Evolutionary conservation across 2,888 invertebrate genomes (phyloP).

Genomic region (Tenthredo amoena): DNA sequence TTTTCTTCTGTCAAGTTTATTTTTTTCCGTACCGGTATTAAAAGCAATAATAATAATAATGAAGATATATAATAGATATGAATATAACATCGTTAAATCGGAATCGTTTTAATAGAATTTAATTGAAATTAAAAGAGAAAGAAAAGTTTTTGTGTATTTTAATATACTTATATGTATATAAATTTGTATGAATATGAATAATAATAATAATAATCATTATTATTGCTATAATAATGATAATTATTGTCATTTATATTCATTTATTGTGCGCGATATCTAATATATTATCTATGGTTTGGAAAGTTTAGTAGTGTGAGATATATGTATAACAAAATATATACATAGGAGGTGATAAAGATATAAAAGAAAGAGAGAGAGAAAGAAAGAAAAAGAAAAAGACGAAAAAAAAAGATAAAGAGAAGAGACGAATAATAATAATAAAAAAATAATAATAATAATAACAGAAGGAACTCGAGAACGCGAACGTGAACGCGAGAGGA

Average conservation of each 20-base stretch:
- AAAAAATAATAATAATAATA: constrained; percentile 45
- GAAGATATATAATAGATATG: no score
- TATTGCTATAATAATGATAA: background rate
- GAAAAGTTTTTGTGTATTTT: background rate
- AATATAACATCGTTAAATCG: background rate
- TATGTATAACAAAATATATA: background rate
- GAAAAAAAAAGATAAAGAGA: constrained; percentile 38
- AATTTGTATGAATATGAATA: background rate
- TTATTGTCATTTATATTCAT: constrained; percentile 32
- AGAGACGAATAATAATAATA: constrained; percentile 55
- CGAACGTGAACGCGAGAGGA: constrained; percentile 53
- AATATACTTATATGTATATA: background rate
- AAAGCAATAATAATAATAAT: background rate
- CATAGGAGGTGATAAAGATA: constrained; percentile 57
- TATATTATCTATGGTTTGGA: background rate
- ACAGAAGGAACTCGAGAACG: constrained; percentile 49
- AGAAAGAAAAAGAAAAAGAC: constrained; percentile 52
- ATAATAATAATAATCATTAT: constrained; percentile 17
- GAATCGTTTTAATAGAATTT: background rate
- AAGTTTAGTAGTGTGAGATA: constrained; percentile 30
- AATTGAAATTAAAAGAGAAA: background rate
- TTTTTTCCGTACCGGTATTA: background rate
- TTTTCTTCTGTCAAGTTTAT: no score
- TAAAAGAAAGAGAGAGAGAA: constrained; percentile 53
- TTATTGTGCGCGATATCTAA: constrained; percentile 55